Evolutionary conservation across 2,113 vertebrate genomes (phyloP), one percentile per base, ranked within the genome.

Genomic region (Tautogolabrus adspersus): DNA sequence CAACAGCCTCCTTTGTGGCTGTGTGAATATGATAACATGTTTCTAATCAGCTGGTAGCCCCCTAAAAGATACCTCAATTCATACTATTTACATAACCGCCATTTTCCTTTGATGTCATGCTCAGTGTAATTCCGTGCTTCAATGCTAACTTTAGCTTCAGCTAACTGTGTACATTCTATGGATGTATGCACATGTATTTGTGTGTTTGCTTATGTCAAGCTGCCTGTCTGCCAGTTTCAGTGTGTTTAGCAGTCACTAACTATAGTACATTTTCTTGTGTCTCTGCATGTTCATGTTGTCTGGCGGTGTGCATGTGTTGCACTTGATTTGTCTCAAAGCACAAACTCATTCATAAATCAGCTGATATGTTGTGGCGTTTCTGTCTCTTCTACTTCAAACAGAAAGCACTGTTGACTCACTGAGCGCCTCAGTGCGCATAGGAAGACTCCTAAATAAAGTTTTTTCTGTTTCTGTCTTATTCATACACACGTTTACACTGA

Each of bases 341-440:
- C 42, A 49, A 54, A 38, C 10, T 40, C 52, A 58, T 74, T 74
- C 66, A 72, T 70, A 49, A 82, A 55, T 61, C 61, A 66, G 44
- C 23, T 56, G 61, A 51, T 68, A 69, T 40, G 78, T 72, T 66
- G 69, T 52, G 62, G 55, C 16, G 0, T 46, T 61, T 51, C 18
- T 49, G 56, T 12, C 5, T 23, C 71, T 49, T 57, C 52, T 75
- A 13, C 42, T 70, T 72, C 30, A 23, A 62, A 22, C 49, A 44
- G 71, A 60, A 51, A 21, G 49, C 15, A 13, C 42, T 10, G 6
- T 58, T 55, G 68, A 70, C 54, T 70, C 40, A 30, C 57, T 52
- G 70, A 61, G 51, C 3, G 82, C 75, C 38, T 79, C 81, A 73
- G 37, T 77, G 75, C 71, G 56, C 42, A 63, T 6, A 4, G 57